phyloP scores from a whole-genome alignment of 2,797 vertebrate genomes.

The Avahi laniger region DNA sequence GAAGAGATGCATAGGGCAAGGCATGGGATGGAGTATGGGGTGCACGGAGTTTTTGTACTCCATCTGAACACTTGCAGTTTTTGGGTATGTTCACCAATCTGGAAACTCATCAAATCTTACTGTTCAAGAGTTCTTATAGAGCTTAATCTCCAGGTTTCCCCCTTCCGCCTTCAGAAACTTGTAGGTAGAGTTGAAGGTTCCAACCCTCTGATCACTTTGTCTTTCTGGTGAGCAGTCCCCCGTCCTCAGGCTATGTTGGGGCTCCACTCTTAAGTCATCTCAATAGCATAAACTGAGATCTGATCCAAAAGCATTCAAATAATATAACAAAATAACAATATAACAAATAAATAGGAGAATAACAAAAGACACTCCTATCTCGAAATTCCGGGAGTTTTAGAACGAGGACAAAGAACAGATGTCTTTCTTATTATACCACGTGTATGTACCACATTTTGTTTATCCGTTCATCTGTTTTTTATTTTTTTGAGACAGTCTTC shows the following conservation, averaged over 20 bases:
- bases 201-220: not conserved
- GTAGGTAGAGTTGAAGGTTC: not conserved
- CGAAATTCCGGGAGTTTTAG: not conserved
- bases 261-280: not conserved
- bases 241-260: too few relatives aligned
- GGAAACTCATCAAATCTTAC: not conserved
- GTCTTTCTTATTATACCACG: not conserved
- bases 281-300: not conserved
- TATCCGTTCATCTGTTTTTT: not conserved
- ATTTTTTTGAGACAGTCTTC: too few relatives aligned
- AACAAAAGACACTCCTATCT: not conserved
- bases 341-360: not conserved
- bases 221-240: not conserved
- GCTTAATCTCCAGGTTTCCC: not conserved
- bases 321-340: too few relatives aligned
- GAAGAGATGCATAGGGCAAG: not conserved
- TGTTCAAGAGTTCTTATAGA: not conserved
- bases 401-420: not conserved
- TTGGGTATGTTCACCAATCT: not conserved
- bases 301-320: not conserved
- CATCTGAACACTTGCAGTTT: not conserved
- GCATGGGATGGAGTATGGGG: too few relatives aligned
- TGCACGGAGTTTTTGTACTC: not conserved
- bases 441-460: not conserved
- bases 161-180: not conserved